Conservation (phyloP, 2,888 invertebrate genomes). For the Harpalus rubripes region DNA sequence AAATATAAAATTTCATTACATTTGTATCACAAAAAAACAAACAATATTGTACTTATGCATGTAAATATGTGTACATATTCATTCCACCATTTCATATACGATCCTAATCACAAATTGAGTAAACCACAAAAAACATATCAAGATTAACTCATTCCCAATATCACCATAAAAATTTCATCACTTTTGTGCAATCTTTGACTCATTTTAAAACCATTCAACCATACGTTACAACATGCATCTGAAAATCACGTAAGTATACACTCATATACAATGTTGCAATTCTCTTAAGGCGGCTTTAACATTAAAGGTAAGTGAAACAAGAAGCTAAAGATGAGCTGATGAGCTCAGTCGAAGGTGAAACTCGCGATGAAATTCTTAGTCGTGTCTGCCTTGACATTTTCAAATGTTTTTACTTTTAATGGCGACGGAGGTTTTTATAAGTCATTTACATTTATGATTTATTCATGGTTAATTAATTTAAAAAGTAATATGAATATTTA, state of each 20-base stretch:
- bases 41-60: not conserved
- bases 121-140: not conserved
- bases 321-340: not conserved
- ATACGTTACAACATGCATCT: not conserved
- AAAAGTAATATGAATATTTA: not conserved
- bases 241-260: not conserved
- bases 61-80: not conserved
- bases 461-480: slow-evolving; percentile 44
- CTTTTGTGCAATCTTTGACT: not conserved
- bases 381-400: slow-evolving; percentile 57
- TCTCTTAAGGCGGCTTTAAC: not conserved
- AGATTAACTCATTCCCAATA: not conserved
- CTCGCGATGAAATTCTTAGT: slow-evolving; percentile 42
- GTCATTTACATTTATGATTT: slow-evolving; percentile 40
- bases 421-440: slow-evolving; percentile 6
- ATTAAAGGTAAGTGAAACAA: slow-evolving; percentile 13
- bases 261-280: not conserved
- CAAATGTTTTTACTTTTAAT: slow-evolving; percentile 47
- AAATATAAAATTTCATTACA: not conserved
- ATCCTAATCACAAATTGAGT: not conserved
- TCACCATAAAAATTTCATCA: not conserved
- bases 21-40: not conserved
- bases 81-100: no score
- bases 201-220: not conserved
- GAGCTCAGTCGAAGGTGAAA: slow-evolving; percentile 43